A percentile compares a stretch with the other conserved stretches of the same genome.
phyloP scores from a whole-genome alignment of 1,140 invertebrate species.

The Drosophila nasuta region DNA sequence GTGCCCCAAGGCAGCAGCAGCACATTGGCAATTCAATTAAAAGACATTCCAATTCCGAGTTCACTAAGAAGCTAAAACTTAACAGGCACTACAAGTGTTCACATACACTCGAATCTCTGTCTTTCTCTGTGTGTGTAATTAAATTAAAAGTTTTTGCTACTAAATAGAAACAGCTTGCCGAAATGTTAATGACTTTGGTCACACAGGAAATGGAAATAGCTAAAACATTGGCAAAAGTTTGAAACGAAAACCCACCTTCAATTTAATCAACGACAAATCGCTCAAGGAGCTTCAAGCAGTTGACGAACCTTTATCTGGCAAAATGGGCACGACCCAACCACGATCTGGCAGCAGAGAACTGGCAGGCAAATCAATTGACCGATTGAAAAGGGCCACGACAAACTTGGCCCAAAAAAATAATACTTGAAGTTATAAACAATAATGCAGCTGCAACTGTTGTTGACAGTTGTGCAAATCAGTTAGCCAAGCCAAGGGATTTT shows the following conservation, averaged over 20 bases:
- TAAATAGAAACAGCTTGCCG: conserved; percentile 53
- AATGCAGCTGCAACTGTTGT: conserved; percentile 46
- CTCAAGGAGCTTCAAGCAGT: conserved; percentile 34
- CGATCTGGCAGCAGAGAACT: conserved; percentile 18
- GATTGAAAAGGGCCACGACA: conserved; percentile 47
- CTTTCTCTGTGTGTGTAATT: conserved; percentile 53
- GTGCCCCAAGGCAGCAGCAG: background rate
- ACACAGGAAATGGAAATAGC: conserved; percentile 42
- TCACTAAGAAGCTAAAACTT: conserved; percentile 30
- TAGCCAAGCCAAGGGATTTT: conserved; percentile 25
- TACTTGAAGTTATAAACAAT: conserved; percentile 33
- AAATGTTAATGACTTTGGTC: conserved; percentile 64
- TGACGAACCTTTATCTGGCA: conserved; percentile 34
- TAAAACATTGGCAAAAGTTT: conserved; percentile 16
- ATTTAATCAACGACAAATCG: conserved; percentile 43
- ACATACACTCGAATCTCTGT: background rate
- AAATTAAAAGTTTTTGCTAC: conserved; percentile 69
- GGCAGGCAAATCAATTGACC: conserved; percentile 53
- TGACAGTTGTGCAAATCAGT: conserved; percentile 74
- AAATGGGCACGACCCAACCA: conserved; percentile 29
- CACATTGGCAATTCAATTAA: conserved; percentile 52
- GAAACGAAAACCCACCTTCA: conserved; percentile 20
- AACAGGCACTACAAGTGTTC: background rate
- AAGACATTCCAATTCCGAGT: conserved; percentile 20
- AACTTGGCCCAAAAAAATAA: conserved; percentile 38